Base-by-base conservation (phyloP, 2,113 vertebrate species). In the Engystomops pustulosus region DNA sequence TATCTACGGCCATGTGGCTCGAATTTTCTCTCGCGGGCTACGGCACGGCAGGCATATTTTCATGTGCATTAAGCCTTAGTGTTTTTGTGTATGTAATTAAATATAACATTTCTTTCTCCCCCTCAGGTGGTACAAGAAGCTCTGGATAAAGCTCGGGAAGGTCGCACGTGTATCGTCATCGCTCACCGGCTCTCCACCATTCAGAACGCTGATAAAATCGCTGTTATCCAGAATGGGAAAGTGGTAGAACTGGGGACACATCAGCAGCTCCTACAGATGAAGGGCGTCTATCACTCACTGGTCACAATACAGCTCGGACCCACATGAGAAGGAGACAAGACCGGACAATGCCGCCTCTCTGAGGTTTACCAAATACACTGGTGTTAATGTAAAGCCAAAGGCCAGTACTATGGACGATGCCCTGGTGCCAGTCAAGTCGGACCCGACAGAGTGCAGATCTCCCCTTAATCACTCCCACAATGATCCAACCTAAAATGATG, bases 111-210 rank as follows among this genome's bases (percentile, higher is more conserved):
- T 72, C 41, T 23, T 6, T 58, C 4, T 14, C 25, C 15, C 78
- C 11, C 4, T 18, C 85, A 99, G 98, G 81, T 98, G 65, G 98
- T 99, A 9, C 97, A 65, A 34, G 60, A 65, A 65, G 60, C 60
- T 65, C 30, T 65, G 60, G 60, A 65, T 30, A 65, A 65, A 34
- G 60, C 60, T 0, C 27, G 30, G 60, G 60, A 65, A 65, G 60
- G 60, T 23, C 95, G 96, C 32, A 98, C 98, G 0, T 99, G 97
- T 87, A 96, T 99, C 0, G 81, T 99, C 25, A 95, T 99, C 17
- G 95, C 97, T 27, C 97, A 98, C 77, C 95, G 96, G 44, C 92
- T 99, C 80, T 97, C 98, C 89, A 99, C 98, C 85, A 94, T 98
- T 88, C 96, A 97, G 87, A 99, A 95, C 0, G 96, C 97, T 0